Conservation (phyloP, 2,113 vertebrate genomes). For the Channa argus region DNA sequence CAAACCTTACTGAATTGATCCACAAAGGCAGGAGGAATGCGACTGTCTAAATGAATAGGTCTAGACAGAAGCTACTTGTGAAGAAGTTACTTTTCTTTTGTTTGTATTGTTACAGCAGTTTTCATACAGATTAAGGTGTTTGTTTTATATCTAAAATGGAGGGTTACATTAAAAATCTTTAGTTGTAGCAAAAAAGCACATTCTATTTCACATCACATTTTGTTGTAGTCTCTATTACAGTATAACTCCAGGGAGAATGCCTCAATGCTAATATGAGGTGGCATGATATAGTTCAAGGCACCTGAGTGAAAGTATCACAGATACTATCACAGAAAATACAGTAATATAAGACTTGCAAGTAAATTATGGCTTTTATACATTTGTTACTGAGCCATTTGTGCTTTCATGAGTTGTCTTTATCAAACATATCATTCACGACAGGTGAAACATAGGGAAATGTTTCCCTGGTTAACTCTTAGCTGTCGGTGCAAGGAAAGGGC, state of each 20-base stretch:
- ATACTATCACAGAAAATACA: conserved; percentile 6
- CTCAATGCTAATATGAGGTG: conserved; percentile 14
- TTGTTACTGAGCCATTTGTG: conserved; percentile 1
- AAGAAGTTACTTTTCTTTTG: conserved; percentile 15
- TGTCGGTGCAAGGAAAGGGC: neutral
- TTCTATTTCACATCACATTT: conserved; percentile 5
- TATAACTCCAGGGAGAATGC: conserved; percentile 14
- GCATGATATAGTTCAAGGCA: conserved; percentile 12
- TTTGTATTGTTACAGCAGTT: neutral
- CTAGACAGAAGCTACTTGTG: conserved; percentile 35
- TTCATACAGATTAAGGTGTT: conserved; percentile 2
- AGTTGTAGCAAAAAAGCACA: neutral
- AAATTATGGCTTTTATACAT: conserved; percentile 11
- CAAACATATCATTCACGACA: conserved; percentile 17
- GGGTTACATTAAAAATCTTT: conserved; percentile 1
- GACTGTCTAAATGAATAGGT: conserved; percentile 50
- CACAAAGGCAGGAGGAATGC: conserved; percentile 51
- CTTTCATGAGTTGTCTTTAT: conserved; percentile 17
- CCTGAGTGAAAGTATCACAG: conserved; percentile 24
- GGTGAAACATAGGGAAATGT: conserved; percentile 16
- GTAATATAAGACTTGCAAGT: conserved; percentile 16
- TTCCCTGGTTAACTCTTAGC: neutral
- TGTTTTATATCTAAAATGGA: conserved; percentile 15
- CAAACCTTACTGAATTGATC: conserved; percentile 64
- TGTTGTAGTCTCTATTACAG: conserved; percentile 15